phyloP scores from a whole-genome alignment of 2,113 vertebrate genomes.

The Onychorhynchus coronatus region DNA sequence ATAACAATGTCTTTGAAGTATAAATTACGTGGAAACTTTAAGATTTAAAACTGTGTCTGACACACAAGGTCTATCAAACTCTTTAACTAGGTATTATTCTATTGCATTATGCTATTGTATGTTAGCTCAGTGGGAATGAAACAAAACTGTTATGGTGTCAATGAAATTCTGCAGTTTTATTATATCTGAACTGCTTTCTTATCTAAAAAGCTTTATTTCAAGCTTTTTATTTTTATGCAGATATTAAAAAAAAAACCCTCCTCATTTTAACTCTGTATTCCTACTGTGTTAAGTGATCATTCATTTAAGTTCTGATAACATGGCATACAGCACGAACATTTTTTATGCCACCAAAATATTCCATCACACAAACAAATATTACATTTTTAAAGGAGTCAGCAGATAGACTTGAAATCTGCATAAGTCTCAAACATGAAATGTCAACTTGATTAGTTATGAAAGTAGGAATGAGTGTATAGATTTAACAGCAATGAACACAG shows the following conservation, averaged over 20 bases:
- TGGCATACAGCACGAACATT: neutral
- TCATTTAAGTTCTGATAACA: neutral
- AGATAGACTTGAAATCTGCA: slow-evolving; percentile 11
- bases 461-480: slow-evolving; percentile 23
- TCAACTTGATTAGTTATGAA: slow-evolving; percentile 47
- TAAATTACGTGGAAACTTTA: neutral
- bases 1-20: rapidly evolving
- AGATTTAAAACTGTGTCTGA: neutral
- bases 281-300: neutral
- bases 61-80: neutral
- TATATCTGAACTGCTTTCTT: neutral
- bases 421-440: slow-evolving; percentile 29
- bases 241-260: neutral
- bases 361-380: neutral
- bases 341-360: neutral
- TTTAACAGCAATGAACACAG: slow-evolving; percentile 20
- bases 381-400: slow-evolving; percentile 3
- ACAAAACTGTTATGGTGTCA: neutral
- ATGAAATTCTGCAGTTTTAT: neutral
- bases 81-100: neutral
- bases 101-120: neutral
- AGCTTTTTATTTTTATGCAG: neutral
- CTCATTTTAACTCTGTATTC: neutral
- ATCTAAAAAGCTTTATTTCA: neutral
- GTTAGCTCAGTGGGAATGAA: neutral